phyloP scores from a whole-genome alignment of 2,113 vertebrate genomes.

The Pimephales promelas region DNA sequence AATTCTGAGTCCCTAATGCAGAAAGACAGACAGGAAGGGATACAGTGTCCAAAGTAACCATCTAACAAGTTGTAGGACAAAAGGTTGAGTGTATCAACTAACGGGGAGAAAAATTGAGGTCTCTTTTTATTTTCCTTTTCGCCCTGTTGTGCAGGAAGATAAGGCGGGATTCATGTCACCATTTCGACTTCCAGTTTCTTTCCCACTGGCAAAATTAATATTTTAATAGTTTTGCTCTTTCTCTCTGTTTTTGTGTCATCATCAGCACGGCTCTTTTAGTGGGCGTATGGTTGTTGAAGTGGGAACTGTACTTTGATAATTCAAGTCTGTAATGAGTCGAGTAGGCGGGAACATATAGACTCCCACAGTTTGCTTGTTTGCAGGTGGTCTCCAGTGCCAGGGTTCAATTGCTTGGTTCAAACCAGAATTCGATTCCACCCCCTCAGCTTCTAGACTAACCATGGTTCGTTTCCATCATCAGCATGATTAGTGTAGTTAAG shows the following conservation, averaged over 20 bases:
- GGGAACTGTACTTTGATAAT: neutral
- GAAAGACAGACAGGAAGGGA: conserved; percentile 39
- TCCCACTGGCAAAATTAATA: neutral
- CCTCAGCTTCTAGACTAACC: neutral
- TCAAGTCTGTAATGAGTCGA: conserved; percentile 12
- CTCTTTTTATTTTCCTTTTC: neutral
- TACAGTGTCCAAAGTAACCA: conserved; percentile 26
- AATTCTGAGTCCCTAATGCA: conserved; percentile 34
- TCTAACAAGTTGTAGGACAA: conserved; percentile 45
- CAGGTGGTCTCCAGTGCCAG: neutral
- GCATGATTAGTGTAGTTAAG: neutral
- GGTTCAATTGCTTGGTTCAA: neutral
- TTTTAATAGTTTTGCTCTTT: neutral
- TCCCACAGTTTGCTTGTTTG: neutral
- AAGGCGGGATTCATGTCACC: conserved; percentile 1
- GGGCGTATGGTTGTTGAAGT: neutral
- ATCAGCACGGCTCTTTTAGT: neutral
- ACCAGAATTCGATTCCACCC: neutral
- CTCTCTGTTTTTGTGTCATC: neutral
- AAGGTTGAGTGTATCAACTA: conserved; percentile 46
- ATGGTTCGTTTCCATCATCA: neutral
- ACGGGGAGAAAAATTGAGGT: neutral
- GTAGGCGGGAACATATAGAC: neutral
- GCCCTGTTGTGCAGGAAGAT: neutral
- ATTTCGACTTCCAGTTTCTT: neutral